phyloP scores from a whole-genome alignment of 2,113 vertebrate genomes.

The Entosphenus tridentatus region DNA sequence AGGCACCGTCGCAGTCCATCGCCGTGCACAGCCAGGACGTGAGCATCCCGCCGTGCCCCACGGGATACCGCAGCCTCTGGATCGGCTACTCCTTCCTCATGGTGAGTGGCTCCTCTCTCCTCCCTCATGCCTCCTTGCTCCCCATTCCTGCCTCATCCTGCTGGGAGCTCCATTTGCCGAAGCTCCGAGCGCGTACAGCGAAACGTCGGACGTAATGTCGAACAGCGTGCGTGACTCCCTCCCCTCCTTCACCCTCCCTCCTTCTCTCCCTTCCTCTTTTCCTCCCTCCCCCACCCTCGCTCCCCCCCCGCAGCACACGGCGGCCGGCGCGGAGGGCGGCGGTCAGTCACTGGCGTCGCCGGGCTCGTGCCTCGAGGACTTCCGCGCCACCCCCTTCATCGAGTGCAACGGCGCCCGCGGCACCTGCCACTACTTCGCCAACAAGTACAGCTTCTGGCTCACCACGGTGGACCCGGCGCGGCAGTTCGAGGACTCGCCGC shows the following conservation, averaged over 20 bases:
- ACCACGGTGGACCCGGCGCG: slow-evolving; percentile 34
- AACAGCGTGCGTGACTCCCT: too few relatives aligned
- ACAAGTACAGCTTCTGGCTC: slow-evolving; percentile 95
- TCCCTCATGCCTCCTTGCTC: too few relatives aligned
- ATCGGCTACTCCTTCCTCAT: slow-evolving; percentile 96
- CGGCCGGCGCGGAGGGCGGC: slow-evolving; percentile 69
- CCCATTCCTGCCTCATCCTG: too few relatives aligned
- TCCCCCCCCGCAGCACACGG: slow-evolving; percentile 46
- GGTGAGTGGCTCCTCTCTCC: slow-evolving; percentile 24
- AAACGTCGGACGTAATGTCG: too few relatives aligned
- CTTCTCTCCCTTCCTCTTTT: too few relatives aligned
- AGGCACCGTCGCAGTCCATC: slow-evolving; percentile 74
- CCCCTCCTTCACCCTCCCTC: too few relatives aligned
- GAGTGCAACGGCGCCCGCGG: slow-evolving; percentile 82
- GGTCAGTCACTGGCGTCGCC: slow-evolving; percentile 84
- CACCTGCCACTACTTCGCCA: slow-evolving; percentile 85
- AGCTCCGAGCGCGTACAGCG: too few relatives aligned
- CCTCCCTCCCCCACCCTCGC: slow-evolving; percentile 6
- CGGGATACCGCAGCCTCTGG: slow-evolving; percentile 84
- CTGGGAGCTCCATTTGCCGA: too few relatives aligned
- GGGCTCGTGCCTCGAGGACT: slow-evolving; percentile 87
- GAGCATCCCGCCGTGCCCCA: slow-evolving; percentile 66
- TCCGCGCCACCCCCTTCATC: slow-evolving; percentile 78
- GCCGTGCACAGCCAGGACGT: slow-evolving; percentile 81
- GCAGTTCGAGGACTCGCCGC: slow-evolving; percentile 41